These are phyloP conservation scores for Turnix velox DNA, from an alignment of 2,113 vertebrate genomes.

Conservation along the genomic window DNA sequence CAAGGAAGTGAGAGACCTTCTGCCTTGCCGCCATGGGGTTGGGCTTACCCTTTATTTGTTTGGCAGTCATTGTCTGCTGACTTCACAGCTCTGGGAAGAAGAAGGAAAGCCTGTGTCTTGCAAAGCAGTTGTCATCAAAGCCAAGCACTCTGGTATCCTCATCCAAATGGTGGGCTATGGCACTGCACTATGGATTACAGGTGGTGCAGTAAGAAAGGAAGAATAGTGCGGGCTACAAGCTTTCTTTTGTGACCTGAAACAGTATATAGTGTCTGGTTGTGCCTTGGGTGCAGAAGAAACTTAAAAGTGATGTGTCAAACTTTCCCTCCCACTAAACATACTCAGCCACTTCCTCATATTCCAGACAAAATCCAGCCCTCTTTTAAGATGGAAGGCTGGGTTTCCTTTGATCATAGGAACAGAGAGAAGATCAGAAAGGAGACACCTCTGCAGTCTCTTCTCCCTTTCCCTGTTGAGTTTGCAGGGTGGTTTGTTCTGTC, in stretches of 20 bases:
- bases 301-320: not conserved
- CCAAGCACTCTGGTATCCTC: not conserved
- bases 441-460: slow-evolving; percentile 1
- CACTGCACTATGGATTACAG: not conserved
- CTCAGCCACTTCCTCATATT: slow-evolving; percentile 53
- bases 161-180: not conserved
- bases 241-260: not conserved
- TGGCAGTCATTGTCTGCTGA: not conserved
- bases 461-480: not conserved
- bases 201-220: not conserved
- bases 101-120: not conserved
- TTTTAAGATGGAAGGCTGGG: slow-evolving; percentile 31
- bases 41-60: not conserved
- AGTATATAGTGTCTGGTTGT: not conserved
- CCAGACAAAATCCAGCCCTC: slow-evolving; percentile 37
- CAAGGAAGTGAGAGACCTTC: not conserved
- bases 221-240: not conserved
- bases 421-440: slow-evolving; percentile 38
- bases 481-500: not conserved
- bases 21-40: not conserved
- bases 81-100: not conserved
- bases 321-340: slow-evolving; percentile 35
- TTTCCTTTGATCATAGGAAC: slow-evolving; percentile 57
- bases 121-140: not conserved
- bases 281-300: not conserved